phyloP scores from a whole-genome alignment of 1,140 invertebrate species.

The Drosophila leontia region DNA sequence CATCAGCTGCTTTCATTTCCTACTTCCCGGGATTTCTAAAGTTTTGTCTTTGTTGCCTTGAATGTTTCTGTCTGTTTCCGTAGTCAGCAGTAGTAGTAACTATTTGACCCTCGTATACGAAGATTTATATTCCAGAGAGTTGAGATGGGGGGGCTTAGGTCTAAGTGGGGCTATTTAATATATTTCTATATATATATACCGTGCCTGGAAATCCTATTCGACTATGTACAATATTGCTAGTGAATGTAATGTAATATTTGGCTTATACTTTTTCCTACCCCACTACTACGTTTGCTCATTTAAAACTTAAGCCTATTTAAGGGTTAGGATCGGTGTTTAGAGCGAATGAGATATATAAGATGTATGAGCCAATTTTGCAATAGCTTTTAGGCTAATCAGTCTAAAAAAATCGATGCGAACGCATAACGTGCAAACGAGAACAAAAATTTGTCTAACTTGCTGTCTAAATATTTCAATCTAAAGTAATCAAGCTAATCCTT shows the following conservation, averaged over 20 bases:
- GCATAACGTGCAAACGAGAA: slow-evolving; percentile 53
- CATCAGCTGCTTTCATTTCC: slow-evolving; percentile 11
- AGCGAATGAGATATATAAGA: slow-evolving; percentile 33
- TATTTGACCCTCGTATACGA: slow-evolving; percentile 55
- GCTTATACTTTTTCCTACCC: slow-evolving; percentile 74
- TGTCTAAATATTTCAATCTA: slow-evolving; percentile 69
- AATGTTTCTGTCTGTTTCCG: slow-evolving; percentile 38
- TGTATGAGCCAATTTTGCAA: slow-evolving; percentile 62
- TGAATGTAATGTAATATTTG: slow-evolving; percentile 70
- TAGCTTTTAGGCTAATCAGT: slow-evolving; percentile 76
- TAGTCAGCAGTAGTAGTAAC: slow-evolving; percentile 61
- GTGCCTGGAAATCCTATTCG: slow-evolving; percentile 56
- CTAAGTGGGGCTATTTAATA: slow-evolving; percentile 47
- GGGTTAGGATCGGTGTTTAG: slow-evolving; percentile 27
- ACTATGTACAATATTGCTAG: slow-evolving; percentile 63
- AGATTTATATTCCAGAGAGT: slow-evolving; percentile 42
- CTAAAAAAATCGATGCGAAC: slow-evolving; percentile 72
- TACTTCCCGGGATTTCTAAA: slow-evolving; percentile 19
- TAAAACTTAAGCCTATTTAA: slow-evolving; percentile 56
- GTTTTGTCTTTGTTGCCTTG: slow-evolving; percentile 39
- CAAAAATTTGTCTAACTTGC: slow-evolving; percentile 59
- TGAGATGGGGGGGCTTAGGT: slow-evolving; percentile 45
- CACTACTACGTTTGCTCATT: slow-evolving; percentile 42
- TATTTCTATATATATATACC: slow-evolving; percentile 71
- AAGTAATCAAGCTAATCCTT: slow-evolving; percentile 55